phyloP scores from a whole-genome alignment of 1,140 invertebrate species.

The Drosophila novamexicana region DNA sequence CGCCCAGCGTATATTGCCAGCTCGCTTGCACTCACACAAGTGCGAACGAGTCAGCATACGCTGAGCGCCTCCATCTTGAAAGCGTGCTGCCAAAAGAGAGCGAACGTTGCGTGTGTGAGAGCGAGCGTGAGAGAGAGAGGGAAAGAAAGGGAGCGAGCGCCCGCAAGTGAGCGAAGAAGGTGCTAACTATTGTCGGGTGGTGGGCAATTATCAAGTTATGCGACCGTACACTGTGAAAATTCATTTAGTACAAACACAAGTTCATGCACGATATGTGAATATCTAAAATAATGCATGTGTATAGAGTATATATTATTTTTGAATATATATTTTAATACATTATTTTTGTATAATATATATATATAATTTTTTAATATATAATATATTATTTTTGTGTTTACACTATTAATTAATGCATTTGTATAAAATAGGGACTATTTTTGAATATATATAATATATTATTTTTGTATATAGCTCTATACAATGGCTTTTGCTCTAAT shows the following conservation, averaged over 20 bases:
- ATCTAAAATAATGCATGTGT: no score
- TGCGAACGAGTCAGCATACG: constrained; percentile 14
- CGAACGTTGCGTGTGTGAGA: constrained; percentile 11
- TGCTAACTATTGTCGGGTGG: constrained; percentile 35
- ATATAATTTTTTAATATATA: no score
- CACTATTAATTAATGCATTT: no score
- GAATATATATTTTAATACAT: no score
- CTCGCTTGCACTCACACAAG: constrained; percentile 20
- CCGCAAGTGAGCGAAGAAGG: constrained; percentile 13
- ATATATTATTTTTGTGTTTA: no score
- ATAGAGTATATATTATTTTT: no score
- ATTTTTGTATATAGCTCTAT: no score
- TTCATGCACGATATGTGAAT: not conserved
- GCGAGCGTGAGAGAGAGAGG: constrained; percentile 5
- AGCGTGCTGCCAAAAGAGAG: constrained; percentile 34
- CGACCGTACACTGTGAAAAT: constrained; percentile 32
- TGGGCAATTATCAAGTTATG: constrained; percentile 27
- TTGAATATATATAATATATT: no score
- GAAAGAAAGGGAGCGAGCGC: constrained; percentile 4
- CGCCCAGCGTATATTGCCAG: constrained; percentile 45
- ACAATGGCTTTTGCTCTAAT: no score
- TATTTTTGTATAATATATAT: no score
- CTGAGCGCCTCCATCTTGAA: constrained; percentile 73
- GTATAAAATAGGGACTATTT: no score
- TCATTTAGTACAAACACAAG: not conserved